Base-by-base conservation (phyloP, 1,140 invertebrate genomes). In the Drosophila dunni region DNA sequence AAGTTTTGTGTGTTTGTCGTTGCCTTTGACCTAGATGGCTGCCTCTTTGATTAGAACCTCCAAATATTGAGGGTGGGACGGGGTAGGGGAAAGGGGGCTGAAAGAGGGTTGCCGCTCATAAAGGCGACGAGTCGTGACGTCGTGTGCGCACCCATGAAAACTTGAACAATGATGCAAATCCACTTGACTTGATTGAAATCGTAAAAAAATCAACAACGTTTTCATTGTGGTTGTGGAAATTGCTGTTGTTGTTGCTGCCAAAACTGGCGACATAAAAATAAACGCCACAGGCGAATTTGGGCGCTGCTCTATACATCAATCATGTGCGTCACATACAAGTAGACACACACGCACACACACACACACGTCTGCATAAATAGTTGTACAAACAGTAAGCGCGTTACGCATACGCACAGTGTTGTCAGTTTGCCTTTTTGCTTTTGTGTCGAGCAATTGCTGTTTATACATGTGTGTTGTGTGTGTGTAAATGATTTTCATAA, bases 111-210 rank as follows among this genome's bases (percentile, higher is more conserved):
- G 24, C 8, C 51, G 36, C 8, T 29, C 36, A 72, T 48, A 73
- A 54, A 48, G 68, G 67, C 13, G 60, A 67, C 48, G 51, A 66
- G 42, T 60, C 71, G 62, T 62, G 42, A 50, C 64, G 56, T 51
- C 24, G 24, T 29, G 4, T 60, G 56, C 63, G 54, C 66, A 61
- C 48, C 61, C 75, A 78, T 81, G 79, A 81, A 79, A 82, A 78
- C 68, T 83, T 58, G 73, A 86, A 69, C 64, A 67, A 64, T 75
- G 79, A 81, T 84, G 77, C 54, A 89, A 81, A 81, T 81, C 84
- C 84, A 89, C 84, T 89, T 84, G 80, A 78, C 80, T 89, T 89
- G 84, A 89, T 89, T 89, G 85, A 89, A 89, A 84, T 84, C 85
- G 67, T 84, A 79, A 79, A 54, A 75, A 63, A 65, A 78, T 62